A percentile compares a stretch with the other conserved stretches of the same genome.
Evolutionary conservation across 2,888 invertebrate genomes (phyloP).

Genomic region (Ametastegia equiseti): DNA sequence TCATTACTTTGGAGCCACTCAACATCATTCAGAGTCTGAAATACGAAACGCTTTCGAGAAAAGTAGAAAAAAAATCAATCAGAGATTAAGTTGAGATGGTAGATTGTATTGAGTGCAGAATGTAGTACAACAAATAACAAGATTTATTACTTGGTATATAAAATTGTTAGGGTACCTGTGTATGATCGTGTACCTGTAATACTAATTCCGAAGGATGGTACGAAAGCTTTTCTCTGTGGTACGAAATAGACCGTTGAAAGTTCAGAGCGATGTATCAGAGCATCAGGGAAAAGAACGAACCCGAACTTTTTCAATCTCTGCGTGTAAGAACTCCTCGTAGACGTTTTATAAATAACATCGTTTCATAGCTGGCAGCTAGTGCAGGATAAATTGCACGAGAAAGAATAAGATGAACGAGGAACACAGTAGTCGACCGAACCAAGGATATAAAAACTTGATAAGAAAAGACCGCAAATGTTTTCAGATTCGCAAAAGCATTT

Average conservation of each 20-base stretch:
- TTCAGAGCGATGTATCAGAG: slow-evolving; percentile 14
- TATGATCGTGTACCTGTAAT: neutral
- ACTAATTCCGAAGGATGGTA: neutral
- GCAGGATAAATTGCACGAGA: neutral
- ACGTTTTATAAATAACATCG: slow-evolving; percentile 34
- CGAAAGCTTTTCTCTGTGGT: neutral
- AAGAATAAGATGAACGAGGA: neutral
- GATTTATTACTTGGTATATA: neutral
- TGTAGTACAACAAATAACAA: neutral
- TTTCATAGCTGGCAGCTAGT: neutral
- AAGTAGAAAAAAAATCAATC: slow-evolving; percentile 10
- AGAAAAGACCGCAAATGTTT: neutral
- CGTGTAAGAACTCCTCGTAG: neutral
- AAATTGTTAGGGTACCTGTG: neutral
- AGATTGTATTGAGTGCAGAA: neutral
- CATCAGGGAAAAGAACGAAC: slow-evolving; percentile 11
- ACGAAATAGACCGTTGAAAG: neutral
- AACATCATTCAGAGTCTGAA: neutral
- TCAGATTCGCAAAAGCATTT: neutral
- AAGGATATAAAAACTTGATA: neutral
- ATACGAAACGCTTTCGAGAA: neutral
- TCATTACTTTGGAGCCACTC: neutral
- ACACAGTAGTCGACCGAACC: neutral
- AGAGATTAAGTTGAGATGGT: neutral
- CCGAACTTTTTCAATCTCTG: slow-evolving; percentile 38